These are phyloP conservation scores for Drosophila atripex DNA, from an alignment of 2,888 invertebrate genomes.

Conservation along the genomic window DNA sequence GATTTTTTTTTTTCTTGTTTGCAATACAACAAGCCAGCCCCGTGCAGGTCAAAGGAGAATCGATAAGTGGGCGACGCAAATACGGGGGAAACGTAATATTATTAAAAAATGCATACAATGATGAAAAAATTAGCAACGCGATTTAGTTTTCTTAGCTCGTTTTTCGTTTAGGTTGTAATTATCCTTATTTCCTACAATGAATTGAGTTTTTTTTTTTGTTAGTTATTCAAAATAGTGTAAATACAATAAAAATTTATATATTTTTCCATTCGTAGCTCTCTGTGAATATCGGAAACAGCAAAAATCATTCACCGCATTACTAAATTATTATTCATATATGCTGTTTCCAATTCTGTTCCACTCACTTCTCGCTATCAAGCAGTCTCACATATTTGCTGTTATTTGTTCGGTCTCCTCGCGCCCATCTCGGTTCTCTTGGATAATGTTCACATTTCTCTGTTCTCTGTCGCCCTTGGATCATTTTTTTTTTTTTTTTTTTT, in stretches of 20 bases:
- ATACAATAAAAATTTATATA: conserved; percentile 70
- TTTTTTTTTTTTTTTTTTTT: not conserved
- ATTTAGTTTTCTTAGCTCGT: conserved; percentile 43
- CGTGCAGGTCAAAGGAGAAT: conserved; percentile 15
- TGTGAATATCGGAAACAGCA: conserved; percentile 30
- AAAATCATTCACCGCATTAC: not conserved
- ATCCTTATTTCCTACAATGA: conserved; percentile 55
- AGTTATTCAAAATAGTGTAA: conserved; percentile 61
- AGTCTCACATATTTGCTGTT: conserved; percentile 76
- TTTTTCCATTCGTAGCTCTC: conserved; percentile 39
- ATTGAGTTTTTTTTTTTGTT: conserved; percentile 17
- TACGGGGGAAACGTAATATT: conserved; percentile 4
- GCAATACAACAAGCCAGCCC: conserved; percentile 16
- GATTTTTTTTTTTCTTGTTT: conserved; percentile 21
- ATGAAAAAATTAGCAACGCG: conserved; percentile 27
- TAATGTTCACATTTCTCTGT: conserved; percentile 20
- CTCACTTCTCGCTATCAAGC: conserved; percentile 53
- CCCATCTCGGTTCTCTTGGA: not conserved
- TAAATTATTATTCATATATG: conserved; percentile 8
- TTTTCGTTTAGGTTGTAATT: conserved; percentile 34
- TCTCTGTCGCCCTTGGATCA: conserved; percentile 18
- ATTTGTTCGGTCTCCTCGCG: conserved; percentile 53
- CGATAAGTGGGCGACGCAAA: conserved; percentile 24
- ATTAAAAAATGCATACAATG: conserved; percentile 31
- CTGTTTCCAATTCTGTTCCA: conserved; percentile 6